phyloP scores from a whole-genome alignment of 2,797 vertebrate genomes.

The Brachyalestes nurse region DNA sequence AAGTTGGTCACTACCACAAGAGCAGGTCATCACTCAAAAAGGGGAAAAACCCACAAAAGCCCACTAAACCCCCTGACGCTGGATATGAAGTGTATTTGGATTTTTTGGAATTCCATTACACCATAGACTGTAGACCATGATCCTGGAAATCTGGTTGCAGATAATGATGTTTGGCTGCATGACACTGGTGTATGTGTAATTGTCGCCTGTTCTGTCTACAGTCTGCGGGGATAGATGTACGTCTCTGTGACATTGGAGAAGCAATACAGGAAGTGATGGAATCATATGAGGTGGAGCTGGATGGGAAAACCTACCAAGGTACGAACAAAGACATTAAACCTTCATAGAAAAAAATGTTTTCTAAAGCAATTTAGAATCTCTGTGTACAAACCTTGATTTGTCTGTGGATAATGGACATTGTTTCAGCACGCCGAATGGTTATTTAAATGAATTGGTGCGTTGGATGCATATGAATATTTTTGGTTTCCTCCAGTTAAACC shows the following conservation, averaged over 20 bases:
- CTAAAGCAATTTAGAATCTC: too few species aligned
- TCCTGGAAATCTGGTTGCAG: not conserved
- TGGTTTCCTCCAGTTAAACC: conserved; percentile 86
- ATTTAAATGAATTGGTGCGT: not conserved
- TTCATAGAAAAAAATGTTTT: not conserved
- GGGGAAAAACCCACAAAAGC: too few species aligned
- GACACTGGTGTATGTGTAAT: not conserved
- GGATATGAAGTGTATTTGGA: too few species aligned
- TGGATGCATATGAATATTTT: not conserved
- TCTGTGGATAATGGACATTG: too few species aligned
- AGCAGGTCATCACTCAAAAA: too few species aligned
- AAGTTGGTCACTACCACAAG: too few species aligned
- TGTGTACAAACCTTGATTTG: too few species aligned
- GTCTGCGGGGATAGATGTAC: conserved; percentile 97
- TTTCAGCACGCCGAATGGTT: not conserved
- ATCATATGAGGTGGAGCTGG: conserved; percentile 96
- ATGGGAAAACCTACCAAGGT: conserved; percentile 99
- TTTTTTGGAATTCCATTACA: too few species aligned
- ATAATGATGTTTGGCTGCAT: not conserved
- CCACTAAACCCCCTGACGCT: too few species aligned
- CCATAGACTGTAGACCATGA: too few species aligned
- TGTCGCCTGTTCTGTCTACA: conserved; percentile 57
- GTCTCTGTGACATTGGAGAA: conserved; percentile 95
- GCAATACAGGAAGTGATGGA: conserved; percentile 99
- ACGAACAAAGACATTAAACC: conserved; percentile 21